These are phyloP conservation scores for Nothocercus nigrocapillus DNA, from an alignment of 2,113 vertebrate genomes.

Conservation along the genomic window DNA sequence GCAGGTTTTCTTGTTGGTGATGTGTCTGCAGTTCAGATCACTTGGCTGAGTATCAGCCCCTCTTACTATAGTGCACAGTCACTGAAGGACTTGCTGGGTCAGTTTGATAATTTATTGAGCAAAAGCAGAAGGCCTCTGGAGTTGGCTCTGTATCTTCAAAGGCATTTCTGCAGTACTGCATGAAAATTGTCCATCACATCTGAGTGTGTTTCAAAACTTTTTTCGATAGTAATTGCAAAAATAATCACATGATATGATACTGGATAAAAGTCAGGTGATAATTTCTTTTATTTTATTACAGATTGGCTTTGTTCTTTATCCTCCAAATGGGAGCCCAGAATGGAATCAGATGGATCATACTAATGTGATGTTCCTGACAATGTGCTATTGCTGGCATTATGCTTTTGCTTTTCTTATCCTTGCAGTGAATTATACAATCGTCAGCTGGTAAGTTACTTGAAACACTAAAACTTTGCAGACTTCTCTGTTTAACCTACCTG, in stretches of 20 bases:
- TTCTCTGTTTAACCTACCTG: not conserved
- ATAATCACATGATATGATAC: not conserved
- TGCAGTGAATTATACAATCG: constrained; percentile 80
- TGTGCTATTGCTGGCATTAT: constrained; percentile 95
- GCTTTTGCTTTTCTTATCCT: constrained; percentile 82
- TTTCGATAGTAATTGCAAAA: not conserved
- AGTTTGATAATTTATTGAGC: not conserved
- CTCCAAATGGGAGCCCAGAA: constrained; percentile 80
- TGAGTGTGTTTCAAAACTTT: not conserved
- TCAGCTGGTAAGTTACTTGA: constrained; percentile 86
- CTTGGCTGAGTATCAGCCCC: not conserved
- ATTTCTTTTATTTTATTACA: constrained; percentile 68
- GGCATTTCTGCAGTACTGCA: not conserved
- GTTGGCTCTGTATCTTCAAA: not conserved
- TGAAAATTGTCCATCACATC: not conserved
- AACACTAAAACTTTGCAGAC: not conserved
- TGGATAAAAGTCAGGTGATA: not conserved
- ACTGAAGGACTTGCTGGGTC: not conserved
- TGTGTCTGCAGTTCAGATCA: not conserved
- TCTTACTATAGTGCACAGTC: not conserved
- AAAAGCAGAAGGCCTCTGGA: not conserved
- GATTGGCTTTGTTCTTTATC: constrained; percentile 93
- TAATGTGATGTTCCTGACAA: constrained; percentile 89
- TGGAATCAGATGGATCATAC: constrained; percentile 88
- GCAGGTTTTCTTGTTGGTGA: not conserved